Base-by-base conservation (phyloP, 2,888 invertebrate genomes). In the Apodemia hepburni region DNA sequence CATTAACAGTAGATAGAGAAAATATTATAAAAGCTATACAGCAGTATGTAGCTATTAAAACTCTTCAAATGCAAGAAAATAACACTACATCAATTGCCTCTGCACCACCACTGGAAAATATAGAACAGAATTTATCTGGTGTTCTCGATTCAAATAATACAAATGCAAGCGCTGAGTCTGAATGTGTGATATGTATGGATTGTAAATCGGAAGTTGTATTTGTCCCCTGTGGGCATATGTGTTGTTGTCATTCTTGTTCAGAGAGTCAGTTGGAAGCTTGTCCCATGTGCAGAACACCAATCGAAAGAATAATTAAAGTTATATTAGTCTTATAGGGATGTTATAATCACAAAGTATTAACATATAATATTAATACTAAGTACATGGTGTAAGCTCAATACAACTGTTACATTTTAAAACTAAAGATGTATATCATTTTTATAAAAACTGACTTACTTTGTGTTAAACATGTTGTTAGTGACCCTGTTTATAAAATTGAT, bases 161-260 rank as follows among this genome's bases (percentile, higher is more conserved):
- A 65, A 84, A 83, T 60, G 67, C 75, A 42, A 59, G 64, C 73
- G 78, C 78, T 58, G 88, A 88, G 67, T 91, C 94, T 9, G 97
- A 97, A 86, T 97, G 97, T 90, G 96, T 97, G 47, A 93, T 97
- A 72, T 97, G 97, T 80, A 93, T 97, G 93, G 97, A 97, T 82
- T 85, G 89, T 70, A 92, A 91, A 80, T 84, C 86, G 71, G 94
- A 95, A 80, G 92, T 97, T 61, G 95, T 97, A 75, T 97, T 97
- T 90, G 93, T 97, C 72, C 96, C 96, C 63, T 97, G 97, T 80
- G 97, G 97, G 63, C 97, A 98, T 82, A 93, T 97, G 77, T 97
- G 97, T 78, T 95, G 95, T 78, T 98, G 97, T 82, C 82, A 92
- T 61, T 79, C 82, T 61, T 98, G 97, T 86, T 93, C 95, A 60